Evolutionary conservation across 1,140 invertebrate species (phyloP), one percentile per base, ranked within the genome.

Genomic region (Wiebesia pumilae): DNA sequence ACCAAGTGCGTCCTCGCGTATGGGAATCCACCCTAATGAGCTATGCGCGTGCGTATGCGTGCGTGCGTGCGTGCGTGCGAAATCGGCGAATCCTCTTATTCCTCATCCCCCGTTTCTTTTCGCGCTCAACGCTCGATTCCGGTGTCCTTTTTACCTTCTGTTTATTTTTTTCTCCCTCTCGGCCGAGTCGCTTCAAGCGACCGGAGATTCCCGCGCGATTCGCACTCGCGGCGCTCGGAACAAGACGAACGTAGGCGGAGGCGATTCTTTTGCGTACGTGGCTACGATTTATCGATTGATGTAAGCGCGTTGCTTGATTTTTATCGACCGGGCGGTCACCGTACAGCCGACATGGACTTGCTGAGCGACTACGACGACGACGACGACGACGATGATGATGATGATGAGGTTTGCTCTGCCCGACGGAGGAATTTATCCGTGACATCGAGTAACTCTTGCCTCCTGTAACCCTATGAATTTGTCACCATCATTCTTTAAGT

Each of bases 21-120:
- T 69, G 80, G 38, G 88, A 88, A 89, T 87, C 86, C 89, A 82
- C 88, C 88, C 90, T 91, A 91, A 91, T 91, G 90, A 90, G 90
- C 89, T 89, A 85, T 84, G 65, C 27, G 62, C 40, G 54, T 65
- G 21, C 78, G 21, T 78, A 27, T 85, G 82, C 84, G 85, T 75
- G 87, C 87, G 86, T 85, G 82, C 84, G 85, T 75, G 87, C 87
- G 86, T 80, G 84, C 83, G 77, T 73, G 87, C 85, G 62, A 87
- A 88, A 87, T 89, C 84, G 69, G 65, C 85, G 73, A 77, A 88
- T 86, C 86, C 88, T 35, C 83, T n/a, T 33, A 33, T 65, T n/a
- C 73, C 38, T 35, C 19, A 35, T 35, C 33, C 33, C 69, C 35
- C 69, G 67, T 69, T 69, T 69, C 12, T 75, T 43, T 38, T 38